Percentiles rank a stretch among this genome's conserved stretches.
Evolutionary conservation across 2,888 invertebrate species (phyloP).

Genomic region (Heliconius aoede): DNA sequence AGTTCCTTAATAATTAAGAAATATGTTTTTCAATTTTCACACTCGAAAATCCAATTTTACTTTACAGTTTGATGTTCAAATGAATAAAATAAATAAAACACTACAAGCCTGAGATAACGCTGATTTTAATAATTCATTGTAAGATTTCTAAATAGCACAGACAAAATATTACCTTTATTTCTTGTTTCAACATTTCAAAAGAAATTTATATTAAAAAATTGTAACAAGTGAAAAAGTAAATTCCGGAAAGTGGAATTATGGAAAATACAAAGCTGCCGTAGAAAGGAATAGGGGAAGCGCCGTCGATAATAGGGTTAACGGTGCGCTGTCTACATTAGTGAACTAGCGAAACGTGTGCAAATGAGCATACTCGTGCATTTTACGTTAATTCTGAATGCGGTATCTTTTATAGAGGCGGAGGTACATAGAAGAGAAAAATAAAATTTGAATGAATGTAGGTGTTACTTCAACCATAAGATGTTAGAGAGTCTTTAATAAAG

Average conservation of each 20-base stretch:
- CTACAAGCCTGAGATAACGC: not conserved
- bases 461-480: not conserved
- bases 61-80: not conserved
- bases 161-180: not conserved
- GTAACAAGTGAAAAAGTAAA: not conserved
- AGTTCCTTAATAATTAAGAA: not conserved
- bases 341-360: not conserved
- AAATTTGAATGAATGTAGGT: not conserved
- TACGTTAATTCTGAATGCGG: not conserved
- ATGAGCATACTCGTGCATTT: no score
- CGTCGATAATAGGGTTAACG: conserved; percentile 6
- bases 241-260: not conserved
- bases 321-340: not conserved
- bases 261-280: not conserved
- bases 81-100: not conserved
- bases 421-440: not conserved
- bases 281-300: not conserved
- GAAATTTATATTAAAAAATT: not conserved
- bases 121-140: not conserved
- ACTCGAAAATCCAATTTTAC: no score
- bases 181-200: not conserved
- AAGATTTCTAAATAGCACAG: not conserved
- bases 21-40: not conserved
- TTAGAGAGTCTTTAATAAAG: not conserved
- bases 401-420: not conserved